Percentiles rank a stretch among this genome's conserved stretches.
phyloP scores from a whole-genome alignment of 2,797 vertebrate species.

The Microcaecilia unicolor region DNA sequence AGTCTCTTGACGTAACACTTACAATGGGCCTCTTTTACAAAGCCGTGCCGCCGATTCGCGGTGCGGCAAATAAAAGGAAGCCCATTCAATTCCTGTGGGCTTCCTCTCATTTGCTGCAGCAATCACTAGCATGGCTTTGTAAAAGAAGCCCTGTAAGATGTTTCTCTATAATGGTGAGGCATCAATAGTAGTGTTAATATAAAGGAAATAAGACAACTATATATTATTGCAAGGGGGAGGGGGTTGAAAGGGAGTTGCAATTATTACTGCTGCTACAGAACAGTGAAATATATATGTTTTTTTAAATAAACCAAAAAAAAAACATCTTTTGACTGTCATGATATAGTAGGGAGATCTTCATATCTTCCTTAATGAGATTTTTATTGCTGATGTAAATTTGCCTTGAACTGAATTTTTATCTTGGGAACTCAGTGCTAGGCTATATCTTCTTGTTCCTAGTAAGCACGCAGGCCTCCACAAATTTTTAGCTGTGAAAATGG shows the following conservation, averaged over 20 bases:
- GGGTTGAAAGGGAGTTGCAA: conserved; percentile 30
- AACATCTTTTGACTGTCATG: conserved; percentile 35
- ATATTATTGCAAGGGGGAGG: conserved; percentile 13
- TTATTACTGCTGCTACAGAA: conserved; percentile 37
- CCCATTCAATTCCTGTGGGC: too few relatives aligned
- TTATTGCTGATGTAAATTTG: conserved; percentile 53
- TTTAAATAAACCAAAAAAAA: conserved; percentile 47
- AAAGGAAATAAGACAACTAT: conserved; percentile 16
- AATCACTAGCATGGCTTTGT: too few relatives aligned
- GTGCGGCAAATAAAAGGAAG: too few relatives aligned
- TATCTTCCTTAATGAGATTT: conserved; percentile 57
- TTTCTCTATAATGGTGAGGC: conserved; percentile 8
- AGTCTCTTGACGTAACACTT: too few relatives aligned
- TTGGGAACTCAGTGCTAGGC: conserved; percentile 55
- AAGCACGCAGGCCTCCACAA: conserved; percentile 34
- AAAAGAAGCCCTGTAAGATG: background rate
- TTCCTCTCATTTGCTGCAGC: too few relatives aligned
- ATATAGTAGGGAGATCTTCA: conserved; percentile 38
- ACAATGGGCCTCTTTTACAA: too few relatives aligned
- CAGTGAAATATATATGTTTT: conserved; percentile 38
- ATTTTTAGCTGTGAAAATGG: conserved; percentile 55
- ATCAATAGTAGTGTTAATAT: conserved; percentile 16
- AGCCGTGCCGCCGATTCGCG: too few relatives aligned
- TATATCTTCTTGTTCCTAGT: conserved; percentile 42
- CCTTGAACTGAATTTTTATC: conserved; percentile 57